Evolutionary conservation across 2,797 vertebrate species (phyloP), one percentile per base, ranked within the genome.

Genomic region (Centroberyx gerrardi): DNA sequence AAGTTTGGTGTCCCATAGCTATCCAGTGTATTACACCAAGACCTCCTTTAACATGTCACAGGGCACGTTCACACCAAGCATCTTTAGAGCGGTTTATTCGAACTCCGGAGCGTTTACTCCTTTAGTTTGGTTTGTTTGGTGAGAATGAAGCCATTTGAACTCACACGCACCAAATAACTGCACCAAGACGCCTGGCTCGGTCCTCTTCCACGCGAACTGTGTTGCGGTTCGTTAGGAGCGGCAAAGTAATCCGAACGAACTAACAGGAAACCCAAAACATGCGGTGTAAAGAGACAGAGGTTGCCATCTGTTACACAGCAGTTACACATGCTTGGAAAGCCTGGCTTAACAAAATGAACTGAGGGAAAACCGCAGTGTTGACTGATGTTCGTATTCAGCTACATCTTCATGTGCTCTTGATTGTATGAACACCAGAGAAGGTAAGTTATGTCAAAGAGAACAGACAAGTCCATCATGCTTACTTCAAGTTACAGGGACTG

Each of bases 301-400:
- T n/a, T 72, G 53, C 60, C 75, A 73, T 82, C 65, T 76, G 73
- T 69, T 54, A 46, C 51, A 46, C 49, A 51, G 48, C 8, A 15
- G 28, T 72, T 74, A 72, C 59, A 69, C 60, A 10, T 58, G 64
- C 56, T 58, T 27, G 0, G 27, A 68, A 61, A 40, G 33, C 52
- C 48, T 40, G 9, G 9, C 38, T 40, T 9, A 8, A 36, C 2
- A 36, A 36, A 40, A 9, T 40, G 38, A 40, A 2, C 38, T 40
- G 38, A 7, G 38, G 7, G 8, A 8, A 15, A 63, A 49, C 62
- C 17, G 1, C 81, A 46, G 40, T 28, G 51, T 68, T 17, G 29
- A 63, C 40, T 70, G 13, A 29, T 4, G 17, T 22, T 22, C 1
- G 22, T 44, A 14, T 44, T 14, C 40, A 44, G 40, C 40, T 44